Percentiles rank a stretch among this genome's conserved stretches.
phyloP scores from a whole-genome alignment of 2,888 invertebrate genomes.

The Oithona nana region DNA sequence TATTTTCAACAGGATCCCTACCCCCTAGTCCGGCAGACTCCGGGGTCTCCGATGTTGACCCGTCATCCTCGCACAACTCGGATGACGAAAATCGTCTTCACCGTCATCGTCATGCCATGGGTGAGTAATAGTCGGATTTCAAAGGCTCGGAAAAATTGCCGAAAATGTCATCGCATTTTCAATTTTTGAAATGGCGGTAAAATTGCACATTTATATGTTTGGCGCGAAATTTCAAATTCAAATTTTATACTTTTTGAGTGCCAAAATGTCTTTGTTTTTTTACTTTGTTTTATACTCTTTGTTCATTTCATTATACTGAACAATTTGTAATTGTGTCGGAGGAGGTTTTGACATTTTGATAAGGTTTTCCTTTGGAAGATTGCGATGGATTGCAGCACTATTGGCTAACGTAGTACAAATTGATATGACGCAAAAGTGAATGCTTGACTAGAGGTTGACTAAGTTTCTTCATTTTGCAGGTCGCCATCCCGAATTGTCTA shows the following conservation, averaged over 20 bases:
- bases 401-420: too few relatives aligned
- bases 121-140: background rate
- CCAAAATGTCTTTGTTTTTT: too few relatives aligned
- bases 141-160: background rate
- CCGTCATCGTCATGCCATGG: background rate
- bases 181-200: too few relatives aligned
- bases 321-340: background rate
- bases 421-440: too few relatives aligned
- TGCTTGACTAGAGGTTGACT: too few relatives aligned
- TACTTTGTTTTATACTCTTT: background rate
- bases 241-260: too few relatives aligned
- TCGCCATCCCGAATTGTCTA: background rate
- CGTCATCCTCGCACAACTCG: slow-evolving; percentile 48
- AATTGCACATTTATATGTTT: too few relatives aligned
- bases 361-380: background rate
- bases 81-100: slow-evolving; percentile 13
- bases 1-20: slow-evolving; percentile 51
- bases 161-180: too few relatives aligned
- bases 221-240: too few relatives aligned
- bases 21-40: slow-evolving; percentile 94
- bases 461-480: too few relatives aligned
- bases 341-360: background rate
- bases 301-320: background rate
- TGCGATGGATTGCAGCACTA: background rate
- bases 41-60: slow-evolving; percentile 90